Conservation (phyloP, 2,888 invertebrate species). For the Abscondita cerata region DNA sequence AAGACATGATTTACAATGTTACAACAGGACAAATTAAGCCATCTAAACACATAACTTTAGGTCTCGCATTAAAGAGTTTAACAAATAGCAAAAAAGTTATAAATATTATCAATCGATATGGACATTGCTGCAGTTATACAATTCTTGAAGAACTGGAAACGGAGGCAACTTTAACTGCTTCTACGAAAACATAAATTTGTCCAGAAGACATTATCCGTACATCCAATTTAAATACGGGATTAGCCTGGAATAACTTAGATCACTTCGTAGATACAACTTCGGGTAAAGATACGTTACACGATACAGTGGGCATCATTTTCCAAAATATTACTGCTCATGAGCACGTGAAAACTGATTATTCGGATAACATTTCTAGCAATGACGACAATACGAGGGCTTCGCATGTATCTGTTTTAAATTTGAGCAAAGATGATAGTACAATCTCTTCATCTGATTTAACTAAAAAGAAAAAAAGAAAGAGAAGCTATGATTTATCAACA, state of each 20-base stretch:
- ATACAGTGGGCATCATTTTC: conserved; percentile 12
- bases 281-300: conserved; percentile 14
- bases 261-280: conserved; percentile 10
- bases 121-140: conserved; percentile 12
- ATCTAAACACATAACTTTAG: conserved; percentile 5
- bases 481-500: conserved; percentile 8
- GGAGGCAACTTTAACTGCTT: conserved; percentile 2
- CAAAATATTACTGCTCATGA: conserved; percentile 8
- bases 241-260: conserved; percentile 12
- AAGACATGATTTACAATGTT: conserved; percentile 5
- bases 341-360: background rate
- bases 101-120: conserved; percentile 3
- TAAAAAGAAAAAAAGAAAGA: conserved; percentile 13
- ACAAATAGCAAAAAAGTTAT: conserved; percentile 3
- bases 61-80: conserved; percentile 8
- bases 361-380: conserved; percentile 3
- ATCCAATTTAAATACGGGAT: background rate
- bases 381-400: conserved; percentile 6
- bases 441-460: background rate
- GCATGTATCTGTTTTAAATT: conserved; percentile 11
- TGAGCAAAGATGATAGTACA: background rate
- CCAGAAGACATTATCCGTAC: conserved; percentile 6
- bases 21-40: conserved; percentile 6
- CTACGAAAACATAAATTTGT: conserved; percentile 4
- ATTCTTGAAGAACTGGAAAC: conserved; percentile 9